Conservation (phyloP, 2,797 vertebrate genomes). For the Sparus aurata region DNA sequence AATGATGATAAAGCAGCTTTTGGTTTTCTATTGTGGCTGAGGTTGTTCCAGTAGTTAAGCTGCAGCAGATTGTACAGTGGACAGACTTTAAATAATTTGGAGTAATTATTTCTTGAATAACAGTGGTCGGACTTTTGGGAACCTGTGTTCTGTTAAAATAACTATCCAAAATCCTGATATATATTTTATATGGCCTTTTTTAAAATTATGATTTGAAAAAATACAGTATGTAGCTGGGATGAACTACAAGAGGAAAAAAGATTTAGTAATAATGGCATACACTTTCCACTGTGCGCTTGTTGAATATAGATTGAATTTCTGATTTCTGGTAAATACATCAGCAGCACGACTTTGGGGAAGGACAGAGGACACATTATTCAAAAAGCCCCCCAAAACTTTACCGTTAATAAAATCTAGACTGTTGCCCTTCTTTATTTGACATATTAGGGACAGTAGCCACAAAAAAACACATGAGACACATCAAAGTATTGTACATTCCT, state of each 20-base stretch:
- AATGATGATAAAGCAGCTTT: slow-evolving; percentile 69
- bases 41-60: slow-evolving; percentile 61
- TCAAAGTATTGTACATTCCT: slow-evolving; percentile 50
- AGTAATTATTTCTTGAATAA: slow-evolving; percentile 30
- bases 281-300: slow-evolving; percentile 1
- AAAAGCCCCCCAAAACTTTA: slow-evolving; percentile 18
- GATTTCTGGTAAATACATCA: slow-evolving; percentile 37
- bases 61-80: slow-evolving; percentile 36
- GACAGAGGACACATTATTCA: slow-evolving; percentile 33
- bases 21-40: slow-evolving; percentile 63
- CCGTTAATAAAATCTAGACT: slow-evolving; percentile 21
- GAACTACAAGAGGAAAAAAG: slow-evolving; percentile 8
- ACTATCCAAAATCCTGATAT: slow-evolving; percentile 2
- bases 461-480: slow-evolving; percentile 20
- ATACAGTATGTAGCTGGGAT: slow-evolving; percentile 19
- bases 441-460: slow-evolving; percentile 35
- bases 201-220: background rate
- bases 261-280: background rate
- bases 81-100: slow-evolving; percentile 26
- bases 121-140: background rate
- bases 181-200: background rate
- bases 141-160: slow-evolving; percentile 24
- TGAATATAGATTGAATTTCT: slow-evolving; percentile 21
- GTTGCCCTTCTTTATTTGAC: slow-evolving; percentile 28
- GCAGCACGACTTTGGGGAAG: slow-evolving; percentile 6